phyloP scores from a whole-genome alignment of 1,140 invertebrate species.

The Hycleus cichorii region DNA sequence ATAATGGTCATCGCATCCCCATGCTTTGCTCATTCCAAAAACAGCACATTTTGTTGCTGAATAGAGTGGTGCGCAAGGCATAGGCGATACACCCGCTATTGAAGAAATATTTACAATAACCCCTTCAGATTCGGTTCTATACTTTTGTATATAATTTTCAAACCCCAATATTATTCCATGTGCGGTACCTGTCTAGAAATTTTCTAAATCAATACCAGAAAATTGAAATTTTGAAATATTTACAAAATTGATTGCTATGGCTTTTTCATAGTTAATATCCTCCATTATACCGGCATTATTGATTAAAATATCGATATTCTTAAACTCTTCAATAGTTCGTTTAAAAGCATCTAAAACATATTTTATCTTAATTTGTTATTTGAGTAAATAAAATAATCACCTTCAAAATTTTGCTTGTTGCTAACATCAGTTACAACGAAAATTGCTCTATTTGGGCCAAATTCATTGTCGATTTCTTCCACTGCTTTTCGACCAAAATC shows the following conservation, averaged over 20 bases:
- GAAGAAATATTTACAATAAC: conserved; percentile 29
- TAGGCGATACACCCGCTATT: conserved; percentile 16
- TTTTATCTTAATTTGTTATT: not conserved
- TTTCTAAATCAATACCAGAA: not conserved
- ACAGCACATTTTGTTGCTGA: conserved; percentile 27
- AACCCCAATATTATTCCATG: conserved; percentile 25
- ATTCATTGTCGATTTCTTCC: conserved; percentile 22
- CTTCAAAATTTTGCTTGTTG: conserved; percentile 23
- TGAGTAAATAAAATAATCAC: conserved; percentile 14
- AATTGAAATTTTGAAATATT: conserved; percentile 21
- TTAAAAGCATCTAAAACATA: conserved; percentile 24
- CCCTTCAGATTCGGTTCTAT: conserved; percentile 23
- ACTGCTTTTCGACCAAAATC: conserved; percentile 21
- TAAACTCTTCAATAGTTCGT: conserved; percentile 24
- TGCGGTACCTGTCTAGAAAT: conserved; percentile 26
- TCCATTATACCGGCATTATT: conserved; percentile 46
- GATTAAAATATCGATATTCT: conserved; percentile 44
- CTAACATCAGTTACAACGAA: conserved; percentile 27
- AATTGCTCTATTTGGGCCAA: conserved; percentile 26
- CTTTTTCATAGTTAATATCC: conserved; percentile 43
- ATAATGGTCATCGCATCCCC: conserved; percentile 18
- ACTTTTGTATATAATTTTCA: conserved; percentile 28
- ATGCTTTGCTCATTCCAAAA: conserved; percentile 20
- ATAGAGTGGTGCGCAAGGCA: conserved; percentile 23
- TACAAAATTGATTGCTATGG: conserved; percentile 46